phyloP scores from a whole-genome alignment of 2,888 invertebrate species.

The Tricholauxania praeusta region DNA sequence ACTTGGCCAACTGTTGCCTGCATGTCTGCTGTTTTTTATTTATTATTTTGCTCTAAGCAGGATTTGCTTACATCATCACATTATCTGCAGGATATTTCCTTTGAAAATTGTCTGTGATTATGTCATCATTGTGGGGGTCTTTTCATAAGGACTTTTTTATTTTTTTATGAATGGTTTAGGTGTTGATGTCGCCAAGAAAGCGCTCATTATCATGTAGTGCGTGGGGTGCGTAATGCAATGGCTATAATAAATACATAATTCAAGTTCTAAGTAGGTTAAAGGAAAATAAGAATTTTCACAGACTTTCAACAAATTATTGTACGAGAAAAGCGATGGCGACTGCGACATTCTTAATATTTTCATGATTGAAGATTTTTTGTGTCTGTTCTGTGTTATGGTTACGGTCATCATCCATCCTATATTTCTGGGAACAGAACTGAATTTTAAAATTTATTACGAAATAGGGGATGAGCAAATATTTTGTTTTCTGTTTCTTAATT shows the following conservation, averaged over 20 bases:
- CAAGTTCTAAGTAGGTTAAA: not conserved
- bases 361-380: too few species aligned
- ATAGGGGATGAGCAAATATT: too few species aligned
- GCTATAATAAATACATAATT: not conserved
- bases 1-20: constrained; percentile 22
- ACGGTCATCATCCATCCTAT: too few species aligned
- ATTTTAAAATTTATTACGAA: too few species aligned
- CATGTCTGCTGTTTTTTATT: not conserved
- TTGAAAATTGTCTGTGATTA: constrained; percentile 2
- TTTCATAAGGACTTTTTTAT: not conserved
- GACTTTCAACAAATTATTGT: too few species aligned
- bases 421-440: too few species aligned
- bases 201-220: not conserved
- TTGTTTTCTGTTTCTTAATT: too few species aligned
- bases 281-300: too few species aligned
- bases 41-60: not conserved
- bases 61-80: constrained; percentile 23
- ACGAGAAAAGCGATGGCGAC: too few species aligned
- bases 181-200: constrained; percentile 13
- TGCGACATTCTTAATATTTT: too few species aligned
- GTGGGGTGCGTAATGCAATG: not conserved
- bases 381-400: too few species aligned
- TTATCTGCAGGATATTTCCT: constrained; percentile 12
- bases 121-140: constrained; percentile 13
- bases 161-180: not conserved